These are phyloP conservation scores for Lasioglossum vierecki DNA, from an alignment of 2,888 invertebrate species.

Conservation along the genomic window DNA sequence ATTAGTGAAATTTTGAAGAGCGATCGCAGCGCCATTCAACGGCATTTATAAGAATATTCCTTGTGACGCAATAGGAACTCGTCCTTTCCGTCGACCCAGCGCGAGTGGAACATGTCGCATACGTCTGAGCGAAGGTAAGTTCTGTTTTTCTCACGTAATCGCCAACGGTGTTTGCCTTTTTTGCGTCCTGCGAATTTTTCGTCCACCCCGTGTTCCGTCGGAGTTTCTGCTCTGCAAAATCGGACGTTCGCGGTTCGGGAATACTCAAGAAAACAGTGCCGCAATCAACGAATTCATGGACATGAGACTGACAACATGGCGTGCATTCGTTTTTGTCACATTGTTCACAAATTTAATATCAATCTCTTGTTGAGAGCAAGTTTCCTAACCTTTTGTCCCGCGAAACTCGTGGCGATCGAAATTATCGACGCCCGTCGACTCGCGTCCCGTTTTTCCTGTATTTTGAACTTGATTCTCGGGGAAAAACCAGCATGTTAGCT, in stretches of 20 bases:
- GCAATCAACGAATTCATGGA: conserved; percentile 74
- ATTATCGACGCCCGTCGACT: background rate
- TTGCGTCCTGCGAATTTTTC: conserved; percentile 12
- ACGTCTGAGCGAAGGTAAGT: conserved; percentile 93
- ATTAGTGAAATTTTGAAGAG: conserved; percentile 47
- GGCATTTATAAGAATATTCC: conserved; percentile 72
- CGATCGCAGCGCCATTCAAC: conserved; percentile 76
- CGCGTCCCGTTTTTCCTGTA: background rate
- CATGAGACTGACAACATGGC: conserved; percentile 86
- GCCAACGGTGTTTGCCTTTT: conserved; percentile 34
- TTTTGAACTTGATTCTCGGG: background rate
- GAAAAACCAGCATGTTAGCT: conserved; percentile 27
- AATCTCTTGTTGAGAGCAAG: background rate
- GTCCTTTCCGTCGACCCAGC: conserved; percentile 90
- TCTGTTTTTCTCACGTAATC: conserved; percentile 80
- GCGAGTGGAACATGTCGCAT: conserved; percentile 93
- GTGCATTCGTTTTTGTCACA: conserved; percentile 82
- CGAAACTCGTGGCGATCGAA: background rate
- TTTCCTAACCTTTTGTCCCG: background rate
- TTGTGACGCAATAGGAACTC: conserved; percentile 82
- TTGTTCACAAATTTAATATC: conserved; percentile 57
- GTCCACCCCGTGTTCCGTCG: background rate
- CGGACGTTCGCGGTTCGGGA: conserved; percentile 16
- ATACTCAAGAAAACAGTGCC: conserved; percentile 58
- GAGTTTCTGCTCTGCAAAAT: conserved; percentile 18